Evolutionary conservation across 2,888 invertebrate genomes (phyloP).

Genomic region (Eueremaeus valkanovi): DNA sequence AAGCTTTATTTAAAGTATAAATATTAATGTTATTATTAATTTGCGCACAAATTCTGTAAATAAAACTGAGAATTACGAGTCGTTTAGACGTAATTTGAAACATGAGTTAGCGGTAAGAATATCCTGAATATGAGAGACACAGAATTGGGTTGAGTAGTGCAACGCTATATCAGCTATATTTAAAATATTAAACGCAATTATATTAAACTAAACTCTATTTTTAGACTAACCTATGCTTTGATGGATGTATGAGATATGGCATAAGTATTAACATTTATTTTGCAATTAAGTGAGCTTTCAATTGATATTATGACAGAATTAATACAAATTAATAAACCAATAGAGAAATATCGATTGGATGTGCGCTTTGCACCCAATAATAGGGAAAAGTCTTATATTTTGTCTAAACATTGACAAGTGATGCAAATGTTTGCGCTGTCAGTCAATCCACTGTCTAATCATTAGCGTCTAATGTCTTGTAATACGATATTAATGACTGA

Average conservation of each 20-base stretch:
- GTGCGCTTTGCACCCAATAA: background rate
- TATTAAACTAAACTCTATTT: background rate
- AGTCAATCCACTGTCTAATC: background rate
- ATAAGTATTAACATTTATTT: constrained; percentile 3
- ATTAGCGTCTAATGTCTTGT: background rate
- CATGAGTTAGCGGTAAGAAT: background rate
- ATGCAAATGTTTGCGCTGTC: background rate
- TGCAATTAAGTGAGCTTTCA: background rate
- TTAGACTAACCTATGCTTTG: background rate
- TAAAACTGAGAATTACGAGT: background rate
- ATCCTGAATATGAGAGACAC: background rate
- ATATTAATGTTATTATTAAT: background rate
- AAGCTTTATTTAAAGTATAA: no score
- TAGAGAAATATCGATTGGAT: background rate
- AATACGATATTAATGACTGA: background rate
- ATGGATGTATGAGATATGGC: background rate
- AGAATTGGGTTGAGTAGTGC: background rate
- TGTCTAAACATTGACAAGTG: no score
- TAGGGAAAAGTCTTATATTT: background rate
- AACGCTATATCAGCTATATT: background rate
- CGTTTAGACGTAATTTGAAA: background rate
- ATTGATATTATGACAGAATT: background rate
- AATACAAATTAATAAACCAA: background rate
- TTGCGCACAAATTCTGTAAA: background rate
- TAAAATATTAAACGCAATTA: background rate